Evolutionary conservation across 2,797 vertebrate genomes (phyloP).

Genomic region (Sebastes melanostomus): DNA sequence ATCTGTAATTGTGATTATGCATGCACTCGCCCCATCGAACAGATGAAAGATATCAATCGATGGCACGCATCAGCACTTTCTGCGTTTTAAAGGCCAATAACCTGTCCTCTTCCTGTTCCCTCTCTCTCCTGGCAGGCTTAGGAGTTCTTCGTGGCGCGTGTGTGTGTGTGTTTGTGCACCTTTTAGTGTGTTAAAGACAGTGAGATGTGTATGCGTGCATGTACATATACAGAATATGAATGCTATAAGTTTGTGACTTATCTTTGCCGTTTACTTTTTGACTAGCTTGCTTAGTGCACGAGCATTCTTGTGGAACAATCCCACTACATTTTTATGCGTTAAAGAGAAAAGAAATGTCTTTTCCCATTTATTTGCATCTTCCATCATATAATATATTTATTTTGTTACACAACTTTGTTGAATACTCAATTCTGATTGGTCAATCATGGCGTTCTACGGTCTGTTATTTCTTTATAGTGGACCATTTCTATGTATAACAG

Average conservation of each 20-base stretch:
- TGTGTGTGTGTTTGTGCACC: neutral
- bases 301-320: neutral
- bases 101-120: constrained; percentile 41
- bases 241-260: neutral
- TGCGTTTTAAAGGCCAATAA: constrained; percentile 63
- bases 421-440: too few species aligned
- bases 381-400: neutral
- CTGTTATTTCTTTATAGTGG: too few species aligned
- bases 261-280: neutral
- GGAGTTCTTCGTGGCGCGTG: neutral
- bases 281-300: neutral
- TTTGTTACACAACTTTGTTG: too few species aligned
- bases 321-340: neutral
- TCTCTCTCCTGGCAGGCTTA: constrained; percentile 30
- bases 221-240: neutral
- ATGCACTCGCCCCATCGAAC: constrained; percentile 66
- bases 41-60: constrained; percentile 76
- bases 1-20: constrained; percentile 75
- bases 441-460: too few species aligned
- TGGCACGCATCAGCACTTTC: constrained; percentile 75
- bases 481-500: too few species aligned
- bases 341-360: neutral
- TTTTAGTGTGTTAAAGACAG: neutral
- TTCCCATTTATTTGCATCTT: neutral
- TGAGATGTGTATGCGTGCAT: neutral